Evolutionary conservation across 2,113 vertebrate genomes (phyloP).

Genomic region (Himantopus leucocephalus): DNA sequence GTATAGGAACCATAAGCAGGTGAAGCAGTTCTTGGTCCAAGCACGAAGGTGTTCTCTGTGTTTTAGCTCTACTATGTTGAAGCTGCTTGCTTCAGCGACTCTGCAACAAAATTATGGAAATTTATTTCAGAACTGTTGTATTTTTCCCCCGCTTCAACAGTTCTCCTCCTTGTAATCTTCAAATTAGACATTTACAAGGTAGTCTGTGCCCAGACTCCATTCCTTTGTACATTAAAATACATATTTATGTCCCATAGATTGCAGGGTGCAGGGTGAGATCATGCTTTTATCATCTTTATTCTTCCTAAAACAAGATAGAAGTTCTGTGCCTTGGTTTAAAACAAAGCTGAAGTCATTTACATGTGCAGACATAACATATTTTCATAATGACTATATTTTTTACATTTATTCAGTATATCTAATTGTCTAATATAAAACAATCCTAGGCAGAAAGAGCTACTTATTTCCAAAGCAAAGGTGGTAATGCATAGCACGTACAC

Average conservation of each 20-base stretch:
- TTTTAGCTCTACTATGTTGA: neutral
- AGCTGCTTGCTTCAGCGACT: neutral
- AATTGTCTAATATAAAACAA: conserved; percentile 34
- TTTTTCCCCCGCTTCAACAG: neutral
- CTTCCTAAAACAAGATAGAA: neutral
- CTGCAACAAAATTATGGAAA: conserved; percentile 33
- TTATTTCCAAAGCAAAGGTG: conserved; percentile 21
- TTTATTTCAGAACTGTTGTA: neutral
- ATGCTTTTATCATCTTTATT: neutral
- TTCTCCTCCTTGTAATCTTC: conserved; percentile 23
- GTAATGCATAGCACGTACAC: neutral
- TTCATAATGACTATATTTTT: neutral
- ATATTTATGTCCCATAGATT: neutral
- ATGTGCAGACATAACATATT: neutral
- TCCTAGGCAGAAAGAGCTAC: neutral
- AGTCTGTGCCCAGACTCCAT: neutral
- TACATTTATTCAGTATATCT: conserved; percentile 30
- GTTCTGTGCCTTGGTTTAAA: neutral
- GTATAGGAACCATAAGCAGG: neutral
- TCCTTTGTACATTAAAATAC: neutral
- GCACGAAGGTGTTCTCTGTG: fast-evolving
- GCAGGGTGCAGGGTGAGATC: neutral
- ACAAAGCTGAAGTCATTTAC: conserved; percentile 16
- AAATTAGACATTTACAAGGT: conserved; percentile 15
- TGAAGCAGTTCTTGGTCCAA: neutral